Evolutionary conservation across 2,888 invertebrate genomes (phyloP).

Genomic region (Eilema depressum): DNA sequence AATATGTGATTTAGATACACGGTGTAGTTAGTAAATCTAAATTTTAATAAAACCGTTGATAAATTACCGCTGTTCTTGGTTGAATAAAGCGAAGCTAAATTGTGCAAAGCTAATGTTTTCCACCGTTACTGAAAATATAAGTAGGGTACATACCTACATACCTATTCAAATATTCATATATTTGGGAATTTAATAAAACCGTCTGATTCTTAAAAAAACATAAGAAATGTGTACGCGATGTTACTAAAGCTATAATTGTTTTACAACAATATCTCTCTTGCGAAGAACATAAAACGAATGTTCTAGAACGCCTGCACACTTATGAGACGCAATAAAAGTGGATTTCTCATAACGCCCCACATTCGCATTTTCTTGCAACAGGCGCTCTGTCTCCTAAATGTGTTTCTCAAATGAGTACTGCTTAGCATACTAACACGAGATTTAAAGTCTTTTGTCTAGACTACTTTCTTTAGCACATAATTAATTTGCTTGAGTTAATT

Average conservation of each 20-base stretch:
- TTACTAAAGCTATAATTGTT: slow-evolving; percentile 38
- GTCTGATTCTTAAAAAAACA: not conserved
- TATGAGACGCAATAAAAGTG: slow-evolving; percentile 40
- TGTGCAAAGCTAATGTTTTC: not conserved
- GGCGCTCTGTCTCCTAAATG: slow-evolving; percentile 60
- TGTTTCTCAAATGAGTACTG: slow-evolving; percentile 18
- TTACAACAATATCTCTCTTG: slow-evolving; percentile 23
- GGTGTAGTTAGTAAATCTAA: too few relatives aligned
- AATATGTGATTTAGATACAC: too few relatives aligned
- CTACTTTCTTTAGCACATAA: not conserved
- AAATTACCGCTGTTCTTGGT: not conserved
- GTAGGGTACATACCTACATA: too few relatives aligned
- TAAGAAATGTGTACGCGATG: slow-evolving; percentile 13
- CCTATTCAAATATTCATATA: too few relatives aligned
- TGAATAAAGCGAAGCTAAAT: not conserved
- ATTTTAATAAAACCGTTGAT: too few relatives aligned
- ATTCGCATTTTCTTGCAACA: slow-evolving; percentile 55
- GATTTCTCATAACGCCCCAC: slow-evolving; percentile 40
- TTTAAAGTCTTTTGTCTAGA: not conserved
- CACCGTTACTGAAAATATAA: not conserved
- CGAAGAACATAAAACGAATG: slow-evolving; percentile 31
- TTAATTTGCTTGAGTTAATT: not conserved
- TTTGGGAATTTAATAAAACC: not conserved
- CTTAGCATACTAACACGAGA: slow-evolving; percentile 19
- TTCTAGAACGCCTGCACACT: slow-evolving; percentile 36